Evolutionary conservation across 1,140 invertebrate genomes (phyloP), one percentile per base, ranked within the genome.

Genomic region (Centruroides sculpturatus): DNA sequence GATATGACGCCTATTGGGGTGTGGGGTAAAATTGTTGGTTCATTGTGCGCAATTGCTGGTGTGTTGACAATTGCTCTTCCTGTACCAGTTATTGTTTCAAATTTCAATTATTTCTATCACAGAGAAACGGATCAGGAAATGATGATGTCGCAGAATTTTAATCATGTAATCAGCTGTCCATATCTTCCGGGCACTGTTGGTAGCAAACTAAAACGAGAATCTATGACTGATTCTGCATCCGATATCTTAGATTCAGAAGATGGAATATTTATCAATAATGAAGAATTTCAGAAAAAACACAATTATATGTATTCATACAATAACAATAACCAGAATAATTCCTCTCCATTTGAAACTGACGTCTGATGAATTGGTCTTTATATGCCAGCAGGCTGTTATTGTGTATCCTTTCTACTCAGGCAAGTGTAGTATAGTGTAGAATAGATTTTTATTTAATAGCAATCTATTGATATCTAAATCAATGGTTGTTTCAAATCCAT

Each of bases 91-190:
- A 95, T 97, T 77, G 69, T 70, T 12, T 69, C 94, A 76, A 99
- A 99, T 81, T 99, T 99, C 84, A 98, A 98, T 78, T 99, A 99
- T 82, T 99, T 99, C 83, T 99, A 99, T 82, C 93, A 98, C 77
- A 86, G 94, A 74, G 95, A 98, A 81, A 96, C 92, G 69, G 93
- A 98, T 78, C 92, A 94, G 77, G 91, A 94, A 76, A 90, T 94
- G 79, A 93, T 94, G 90, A 89, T 94, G 80, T 92, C 89, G 69
- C 89, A 92, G 79, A 94, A 94, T 79, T 93, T 93, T 80, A 93
- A 93, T 79, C 90, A 94, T 72, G 90, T 94, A 74, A 94, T 89
- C 72, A 92, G 88, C 78, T 95, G 91, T 79, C 90, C 91, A 68
- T 95, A 93, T 79, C 83, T 93, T 73, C 90, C 91, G 71, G 90